Evolutionary conservation across 2,113 vertebrate species (phyloP), one percentile per base, ranked within the genome.

Genomic region (Microcebus tavaratra): DNA sequence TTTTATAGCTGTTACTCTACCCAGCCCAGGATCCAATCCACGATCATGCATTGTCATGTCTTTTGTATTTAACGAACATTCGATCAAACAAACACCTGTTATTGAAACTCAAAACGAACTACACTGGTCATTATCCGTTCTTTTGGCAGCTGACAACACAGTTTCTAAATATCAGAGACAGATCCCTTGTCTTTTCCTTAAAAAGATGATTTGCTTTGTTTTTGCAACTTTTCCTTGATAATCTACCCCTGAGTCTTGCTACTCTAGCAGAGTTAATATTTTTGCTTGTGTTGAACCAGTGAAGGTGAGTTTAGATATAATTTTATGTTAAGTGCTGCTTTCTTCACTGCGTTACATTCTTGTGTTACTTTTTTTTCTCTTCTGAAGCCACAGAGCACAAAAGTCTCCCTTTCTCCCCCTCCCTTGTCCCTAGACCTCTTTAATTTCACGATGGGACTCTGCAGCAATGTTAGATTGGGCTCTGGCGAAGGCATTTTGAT

Each of bases 401-500:
- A 88, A 86, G n/a, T 50, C 21, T 3, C 25, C 25, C 36, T 72
- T 53, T 72, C n/a, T 87, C 48, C 14, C 63, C 34, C 27, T 84
- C 57, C 36, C 53, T 25, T 63, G 36, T 53, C 68, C 36, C 29
- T 63, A 20, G 72, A 48, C 67, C 14, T 55, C 86, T 93, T 86
- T 88, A 79, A 83, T 97, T 98, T 96, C 91, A 93, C 82, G 93
- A 8, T 55, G 79, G 78, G 78, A 75, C 75, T 85, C 67, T 65
- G 86, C 57, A 94, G 90, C 67, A 72, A 61, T 13, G n/a, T 94
- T 78, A 94, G 85, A 94, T 95, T 70, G 91, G 95, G 95, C 65
- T 97, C 88, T 93, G 90, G 79, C 68, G 73, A 93, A 97, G 73
- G 87, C 89, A 97, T 97, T 96, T 83, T 95, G 96, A 94, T 97